Conservation (phyloP, 2,113 vertebrate genomes). For the Octodon degus region DNA sequence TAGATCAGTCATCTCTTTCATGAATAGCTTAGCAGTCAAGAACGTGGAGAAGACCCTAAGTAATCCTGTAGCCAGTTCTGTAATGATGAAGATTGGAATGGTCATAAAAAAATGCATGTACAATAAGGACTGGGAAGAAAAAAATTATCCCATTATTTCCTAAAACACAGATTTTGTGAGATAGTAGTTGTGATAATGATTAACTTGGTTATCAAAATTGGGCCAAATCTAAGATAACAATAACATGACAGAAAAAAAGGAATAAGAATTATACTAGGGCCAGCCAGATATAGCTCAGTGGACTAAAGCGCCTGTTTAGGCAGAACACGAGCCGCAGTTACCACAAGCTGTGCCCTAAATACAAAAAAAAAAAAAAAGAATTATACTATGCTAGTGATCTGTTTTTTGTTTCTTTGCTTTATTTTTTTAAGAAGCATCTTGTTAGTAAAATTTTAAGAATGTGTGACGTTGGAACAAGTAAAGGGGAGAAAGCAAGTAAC, state of each 20-base stretch:
- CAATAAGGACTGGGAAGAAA: not conserved
- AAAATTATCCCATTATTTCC: not conserved
- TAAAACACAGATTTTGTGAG: not conserved
- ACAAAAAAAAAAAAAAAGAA: not conserved
- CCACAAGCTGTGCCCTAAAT: too few species aligned
- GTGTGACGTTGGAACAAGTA: not conserved
- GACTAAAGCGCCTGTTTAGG: too few species aligned
- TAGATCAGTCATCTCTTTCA: not conserved
- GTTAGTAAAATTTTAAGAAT: conserved; percentile 11
- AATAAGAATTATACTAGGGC: not conserved
- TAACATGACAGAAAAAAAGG: not conserved
- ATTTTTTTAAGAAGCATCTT: not conserved
- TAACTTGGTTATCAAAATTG: conserved; percentile 1
- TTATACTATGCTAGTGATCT: not conserved
- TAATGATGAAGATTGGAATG: not conserved
- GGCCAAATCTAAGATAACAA: not conserved
- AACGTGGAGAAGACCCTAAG: not conserved
- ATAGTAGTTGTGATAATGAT: not conserved
- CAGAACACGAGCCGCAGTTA: too few species aligned
- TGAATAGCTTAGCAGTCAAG: not conserved
- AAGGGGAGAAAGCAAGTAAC: not conserved
- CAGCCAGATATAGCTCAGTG: too few species aligned
- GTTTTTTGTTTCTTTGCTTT: not conserved
- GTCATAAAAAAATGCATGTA: not conserved
- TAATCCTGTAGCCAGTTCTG: not conserved